Evolutionary conservation across 2,888 invertebrate genomes (phyloP), one percentile per base, ranked within the genome.

Genomic region (Nineta flava): DNA sequence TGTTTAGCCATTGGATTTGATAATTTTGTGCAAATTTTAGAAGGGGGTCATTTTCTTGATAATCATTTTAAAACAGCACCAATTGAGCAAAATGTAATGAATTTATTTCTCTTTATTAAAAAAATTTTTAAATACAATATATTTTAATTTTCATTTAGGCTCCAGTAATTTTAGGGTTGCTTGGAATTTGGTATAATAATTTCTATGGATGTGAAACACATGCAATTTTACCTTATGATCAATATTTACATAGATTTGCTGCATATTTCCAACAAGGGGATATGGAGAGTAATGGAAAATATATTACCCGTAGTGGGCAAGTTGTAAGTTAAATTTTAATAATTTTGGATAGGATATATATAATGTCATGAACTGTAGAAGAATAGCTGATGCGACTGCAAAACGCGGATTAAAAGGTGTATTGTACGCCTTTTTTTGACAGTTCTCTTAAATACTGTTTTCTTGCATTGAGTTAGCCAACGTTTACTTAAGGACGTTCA

Each of bases 241-340:
- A 99, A 70, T 96, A 99, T 66, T 69, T 99, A 60, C 99, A 99
- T 66, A 81, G 97, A 65, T 97, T 99, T 70, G 93, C 99, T 9
- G 97, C 99, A 13, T 99, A 99, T 68, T 97, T 99, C 74, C 99
- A 99, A 69, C 99, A 99, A 72, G 96, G 96, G 3, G 97, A 97
- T 62, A 97, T 99, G 99, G 99, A 99, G 69, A 94, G 94, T 56
- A 99, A 99, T 68, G 99, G 99, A 54, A 99, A 99, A 71, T 86
- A 84, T 61, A 86, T 90, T 26, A 87, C 87, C 0, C 76, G 83
- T 32, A 70, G 74, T 12, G 85, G 86, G 0, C 65, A 76, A 51
- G 26, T 26, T 26, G 26, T 26, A 68, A 57, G 17, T 77, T 76
- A 49, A 63, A 70, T 59, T 70, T 71, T 57, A 58, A n/a, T 5